Base-by-base conservation (phyloP, 1,140 invertebrate species). In the Andrena cerasifolii region DNA sequence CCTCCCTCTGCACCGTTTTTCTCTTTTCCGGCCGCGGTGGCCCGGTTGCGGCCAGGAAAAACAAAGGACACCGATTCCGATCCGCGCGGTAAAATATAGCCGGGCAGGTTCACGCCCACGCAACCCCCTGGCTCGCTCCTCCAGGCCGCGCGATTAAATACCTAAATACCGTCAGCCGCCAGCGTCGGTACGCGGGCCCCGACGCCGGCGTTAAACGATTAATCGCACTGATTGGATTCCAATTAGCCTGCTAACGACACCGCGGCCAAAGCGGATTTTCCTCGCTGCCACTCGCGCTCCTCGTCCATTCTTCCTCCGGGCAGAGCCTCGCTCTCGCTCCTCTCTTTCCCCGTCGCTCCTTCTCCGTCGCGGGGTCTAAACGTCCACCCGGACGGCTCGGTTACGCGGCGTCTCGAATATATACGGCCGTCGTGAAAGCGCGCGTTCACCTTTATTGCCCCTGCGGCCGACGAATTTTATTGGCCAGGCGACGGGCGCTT, bases 171-270 rank as follows among this genome's bases (percentile, higher is more conserved):
- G 72, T 79, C 61, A 80, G 80, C 74, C 76, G 54, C 58, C 61
- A 51, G 56, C 56, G 54, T 51, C 78, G 63, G 61, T 83, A 67
- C 51, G 62, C 78, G 79, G n/a, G 70, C 67, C 76, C 61, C 73
- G 82, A 84, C 81, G 85, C n/a, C n/a, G n/a, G n/a, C 89, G 86
- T 89, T 87, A 85, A 88, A 79, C 89, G 85, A 91, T 91, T 91
- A 90, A 90, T 90, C 84, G 86, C 81, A 61, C 85, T 88, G 86
- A 91, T 91, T 91, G 90, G 89, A 90, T 90, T 91, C 80, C 90
- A 91, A 91, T 91, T 91, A 91, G 87, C 66, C 86, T 85, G 90
- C 84, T 83, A 85, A 85, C 85, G 87, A 91, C 89, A 86, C 72
- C 67, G 59, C 59, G 67, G 75, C 72, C 63, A 73, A 78, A 74